Percentiles rank a stretch among this genome's conserved stretches.
Conservation (phyloP, 2,888 invertebrate genomes). For the Drosophila ezoana region DNA sequence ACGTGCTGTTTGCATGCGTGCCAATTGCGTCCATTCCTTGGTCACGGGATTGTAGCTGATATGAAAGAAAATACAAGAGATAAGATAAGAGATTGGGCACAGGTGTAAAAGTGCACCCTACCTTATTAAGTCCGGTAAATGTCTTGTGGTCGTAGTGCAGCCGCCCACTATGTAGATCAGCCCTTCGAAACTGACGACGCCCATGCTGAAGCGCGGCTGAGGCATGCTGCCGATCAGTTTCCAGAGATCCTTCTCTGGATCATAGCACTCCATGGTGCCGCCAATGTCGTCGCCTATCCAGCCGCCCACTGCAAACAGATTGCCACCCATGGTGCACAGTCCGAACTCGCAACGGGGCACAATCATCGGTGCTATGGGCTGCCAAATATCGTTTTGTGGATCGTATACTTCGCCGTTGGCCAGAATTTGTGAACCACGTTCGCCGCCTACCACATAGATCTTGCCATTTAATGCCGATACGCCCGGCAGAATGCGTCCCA, state of each 20-base stretch:
- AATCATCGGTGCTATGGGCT: slow-evolving; percentile 89
- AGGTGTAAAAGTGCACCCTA: slow-evolving; percentile 30
- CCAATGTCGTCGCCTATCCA: slow-evolving; percentile 97
- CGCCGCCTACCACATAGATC: slow-evolving; percentile 96
- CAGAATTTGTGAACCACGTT: slow-evolving; percentile 94
- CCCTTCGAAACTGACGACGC: slow-evolving; percentile 89
- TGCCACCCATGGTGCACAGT: slow-evolving; percentile 92
- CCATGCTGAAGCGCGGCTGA: slow-evolving; percentile 96
- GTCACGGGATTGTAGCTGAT: slow-evolving; percentile 91
- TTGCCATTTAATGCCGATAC: slow-evolving; percentile 93
- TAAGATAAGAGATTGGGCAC: no score
- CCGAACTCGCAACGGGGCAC: slow-evolving; percentile 96
- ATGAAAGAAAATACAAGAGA: background rate
- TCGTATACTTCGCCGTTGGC: slow-evolving; percentile 94
- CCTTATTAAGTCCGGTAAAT: slow-evolving; percentile 90
- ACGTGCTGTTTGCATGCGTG: slow-evolving; percentile 92
- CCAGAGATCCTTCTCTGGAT: slow-evolving; percentile 92
- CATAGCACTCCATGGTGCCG: slow-evolving; percentile 94
- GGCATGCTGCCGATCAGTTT: slow-evolving; percentile 91
- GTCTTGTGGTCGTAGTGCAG: slow-evolving; percentile 92
- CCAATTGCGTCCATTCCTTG: slow-evolving; percentile 91
- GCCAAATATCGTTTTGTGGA: slow-evolving; percentile 88
- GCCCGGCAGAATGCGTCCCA: slow-evolving; percentile 94
- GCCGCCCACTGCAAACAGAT: slow-evolving; percentile 95
- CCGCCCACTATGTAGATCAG: slow-evolving; percentile 95